Conservation (phyloP, 2,797 vertebrate genomes). For the Otus scops region DNA sequence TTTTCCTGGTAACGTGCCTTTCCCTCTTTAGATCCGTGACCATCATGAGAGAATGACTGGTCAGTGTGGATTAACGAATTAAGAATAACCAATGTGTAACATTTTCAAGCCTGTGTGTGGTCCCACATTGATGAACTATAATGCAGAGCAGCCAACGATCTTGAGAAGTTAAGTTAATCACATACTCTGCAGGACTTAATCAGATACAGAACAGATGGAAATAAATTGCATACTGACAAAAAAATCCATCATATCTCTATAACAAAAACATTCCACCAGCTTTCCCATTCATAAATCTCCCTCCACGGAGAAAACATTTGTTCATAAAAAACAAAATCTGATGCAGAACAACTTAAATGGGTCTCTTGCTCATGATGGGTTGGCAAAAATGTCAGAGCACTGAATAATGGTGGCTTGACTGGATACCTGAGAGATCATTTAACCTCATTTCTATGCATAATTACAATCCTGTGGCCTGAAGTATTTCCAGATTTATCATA, state of each 20-base stretch:
- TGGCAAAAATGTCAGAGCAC: neutral
- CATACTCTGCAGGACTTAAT: conserved; percentile 37
- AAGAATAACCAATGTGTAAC: neutral
- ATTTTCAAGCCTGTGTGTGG: conserved; percentile 27
- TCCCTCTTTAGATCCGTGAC: neutral
- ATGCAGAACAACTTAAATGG: neutral
- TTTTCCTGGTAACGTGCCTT: neutral
- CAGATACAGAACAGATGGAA: conserved; percentile 46
- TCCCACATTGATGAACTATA: conserved; percentile 17
- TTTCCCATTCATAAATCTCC: conserved; percentile 46
- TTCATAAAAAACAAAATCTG: conserved; percentile 3
- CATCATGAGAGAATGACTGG: neutral
- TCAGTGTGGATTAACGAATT: neutral
- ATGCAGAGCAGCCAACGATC: conserved; percentile 41
- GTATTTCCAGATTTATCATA: neutral
- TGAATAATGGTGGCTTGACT: neutral
- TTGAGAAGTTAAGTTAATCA: conserved; percentile 35
- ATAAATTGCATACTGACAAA: conserved; percentile 10
- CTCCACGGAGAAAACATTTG: conserved; percentile 27
- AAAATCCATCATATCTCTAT: neutral
- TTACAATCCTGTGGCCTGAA: neutral
- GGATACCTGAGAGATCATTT: conserved; percentile 1
- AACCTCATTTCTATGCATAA: conserved; percentile 1
- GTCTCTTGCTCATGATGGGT: neutral
- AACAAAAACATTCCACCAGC: conserved; percentile 1